Evolutionary conservation across 2,888 invertebrate genomes (phyloP), one percentile per base, ranked within the genome.

Genomic region (Griposia aprilina): DNA sequence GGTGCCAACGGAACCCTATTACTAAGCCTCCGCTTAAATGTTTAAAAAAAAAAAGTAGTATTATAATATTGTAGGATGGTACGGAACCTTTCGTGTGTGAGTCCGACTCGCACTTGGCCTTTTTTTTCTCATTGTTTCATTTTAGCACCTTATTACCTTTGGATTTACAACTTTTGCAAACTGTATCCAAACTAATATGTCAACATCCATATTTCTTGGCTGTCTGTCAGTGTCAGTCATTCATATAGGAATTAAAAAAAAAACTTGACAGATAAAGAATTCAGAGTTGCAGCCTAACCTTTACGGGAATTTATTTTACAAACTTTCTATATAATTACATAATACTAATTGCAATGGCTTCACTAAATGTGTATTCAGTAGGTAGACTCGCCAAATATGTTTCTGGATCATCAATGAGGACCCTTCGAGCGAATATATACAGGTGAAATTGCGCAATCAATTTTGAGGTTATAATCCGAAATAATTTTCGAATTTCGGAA

Each of bases 371-470:
- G 89, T 97, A 96, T 94, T 94, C 96, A 83, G 91, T 96, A 79
- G 94, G 96, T 70, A 95, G 95, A 93, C 91, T 97, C 78, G 94
- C 95, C 36, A 97, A 95, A 93, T 94, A 96, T 79, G 89, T 97
- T 41, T 93, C 96, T 76, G 97, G 97, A 83, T 95, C 95, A 48
- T 94, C 97, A 73, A 90, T 96, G 82, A 94, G 94, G 87, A 94
- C 93, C 75, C 89, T 96, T 81, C 94, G 95, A 81, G 92, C 92
- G 30, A 95, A 94, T 91, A 83, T 96, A 62, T 94, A 94, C 92
- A 97, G 97, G 97, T 97, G 95, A 94, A 80, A 92, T 96, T 97
- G 96, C 96, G 96, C 96, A 97, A 97, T 92, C 89, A 83, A 88
- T 73, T 83, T 88, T 74, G 81, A 83, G 74, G 82, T 81, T 85